Conservation (phyloP, 2,797 vertebrate species). For the Siniperca scherzeri region DNA sequence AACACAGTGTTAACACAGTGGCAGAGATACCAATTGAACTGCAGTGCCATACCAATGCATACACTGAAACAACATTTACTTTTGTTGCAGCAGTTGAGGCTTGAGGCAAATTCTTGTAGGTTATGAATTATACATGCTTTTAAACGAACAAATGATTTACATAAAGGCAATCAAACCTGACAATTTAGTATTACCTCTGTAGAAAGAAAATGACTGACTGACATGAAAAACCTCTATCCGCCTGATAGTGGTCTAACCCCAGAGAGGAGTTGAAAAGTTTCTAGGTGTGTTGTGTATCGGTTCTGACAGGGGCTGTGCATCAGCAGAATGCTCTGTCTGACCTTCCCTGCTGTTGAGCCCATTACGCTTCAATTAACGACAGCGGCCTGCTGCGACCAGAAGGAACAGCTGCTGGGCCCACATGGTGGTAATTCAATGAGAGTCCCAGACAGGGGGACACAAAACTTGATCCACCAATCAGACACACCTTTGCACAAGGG, state of each 20-base stretch:
- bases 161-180: background rate
- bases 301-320: conserved; percentile 81
- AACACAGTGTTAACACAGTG: conserved; percentile 4
- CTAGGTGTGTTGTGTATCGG: conserved; percentile 62
- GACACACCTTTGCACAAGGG: conserved; percentile 83
- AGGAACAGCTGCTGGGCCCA: conserved; percentile 93
- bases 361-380: conserved; percentile 96
- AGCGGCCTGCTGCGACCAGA: conserved; percentile 88
- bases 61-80: background rate
- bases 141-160: background rate
- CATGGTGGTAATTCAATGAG: conserved; percentile 94
- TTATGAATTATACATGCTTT: conserved; percentile 19
- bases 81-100: background rate
- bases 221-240: conserved; percentile 1
- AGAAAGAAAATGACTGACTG: conserved; percentile 1
- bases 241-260: background rate
- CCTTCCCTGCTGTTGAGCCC: conserved; percentile 91
- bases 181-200: background rate
- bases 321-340: conserved; percentile 85
- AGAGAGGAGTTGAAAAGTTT: conserved; percentile 47
- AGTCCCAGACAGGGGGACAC: conserved; percentile 80
- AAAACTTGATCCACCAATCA: conserved; percentile 87
- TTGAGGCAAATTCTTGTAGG: background rate
- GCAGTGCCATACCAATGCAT: background rate
- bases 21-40: background rate